Percentiles rank a stretch among this genome's conserved stretches.
Evolutionary conservation across 2,113 vertebrate species (phyloP).

Genomic region (Atherinomorus stipes): DNA sequence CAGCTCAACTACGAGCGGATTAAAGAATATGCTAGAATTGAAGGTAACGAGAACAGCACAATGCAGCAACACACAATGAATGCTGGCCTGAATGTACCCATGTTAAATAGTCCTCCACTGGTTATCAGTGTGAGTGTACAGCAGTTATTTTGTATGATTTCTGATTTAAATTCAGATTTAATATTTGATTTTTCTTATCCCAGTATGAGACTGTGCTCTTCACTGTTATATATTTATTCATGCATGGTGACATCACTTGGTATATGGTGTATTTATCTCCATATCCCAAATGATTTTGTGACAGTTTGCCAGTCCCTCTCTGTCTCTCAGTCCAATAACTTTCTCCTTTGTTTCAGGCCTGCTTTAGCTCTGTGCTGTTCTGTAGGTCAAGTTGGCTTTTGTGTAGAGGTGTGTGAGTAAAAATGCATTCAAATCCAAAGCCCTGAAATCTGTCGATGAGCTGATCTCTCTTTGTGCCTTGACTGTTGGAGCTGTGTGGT

Average conservation of each 20-base stretch:
- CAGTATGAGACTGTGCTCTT: conserved; percentile 20
- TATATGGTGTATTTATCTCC: conserved; percentile 55
- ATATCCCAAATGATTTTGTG: conserved; percentile 64
- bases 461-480: conserved; percentile 90
- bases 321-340: conserved; percentile 81
- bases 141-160: conserved; percentile 27
- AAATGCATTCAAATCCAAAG: conserved; percentile 99
- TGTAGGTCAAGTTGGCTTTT: conserved; percentile 84
- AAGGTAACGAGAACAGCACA: conserved; percentile 89
- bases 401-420: conserved; percentile 99
- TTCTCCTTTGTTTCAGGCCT: conserved; percentile 83
- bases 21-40: conserved; percentile 97
- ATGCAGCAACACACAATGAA: neutral
- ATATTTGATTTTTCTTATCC: conserved; percentile 8
- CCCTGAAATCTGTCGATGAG: conserved; percentile 87
- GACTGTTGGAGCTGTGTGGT: conserved; percentile 84
- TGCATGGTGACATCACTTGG: conserved; percentile 47
- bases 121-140: conserved; percentile 16
- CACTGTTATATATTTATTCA: conserved; percentile 30
- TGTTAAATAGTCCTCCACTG: conserved; percentile 6
- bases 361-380: conserved; percentile 82
- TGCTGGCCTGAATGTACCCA: neutral
- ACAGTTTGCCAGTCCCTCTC: conserved; percentile 56
- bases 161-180: conserved; percentile 37
- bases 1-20: conserved; percentile 97